phyloP scores from a whole-genome alignment of 1,140 invertebrate species.

The Drosophila biarmipes region DNA sequence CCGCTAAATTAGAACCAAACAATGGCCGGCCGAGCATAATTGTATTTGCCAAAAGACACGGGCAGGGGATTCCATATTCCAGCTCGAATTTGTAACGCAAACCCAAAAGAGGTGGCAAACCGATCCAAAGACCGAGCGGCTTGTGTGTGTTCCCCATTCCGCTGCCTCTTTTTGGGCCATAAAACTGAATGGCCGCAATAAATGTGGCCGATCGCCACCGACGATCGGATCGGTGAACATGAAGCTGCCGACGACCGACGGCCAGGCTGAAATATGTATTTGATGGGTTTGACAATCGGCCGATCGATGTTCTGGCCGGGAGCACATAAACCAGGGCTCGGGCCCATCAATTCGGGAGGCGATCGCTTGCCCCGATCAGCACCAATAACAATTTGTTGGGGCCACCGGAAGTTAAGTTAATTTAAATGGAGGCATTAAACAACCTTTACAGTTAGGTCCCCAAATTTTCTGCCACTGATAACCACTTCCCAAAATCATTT shows the following conservation, averaged over 20 bases:
- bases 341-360: conserved; percentile 69
- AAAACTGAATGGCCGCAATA: conserved; percentile 55
- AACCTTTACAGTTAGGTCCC: conserved; percentile 45
- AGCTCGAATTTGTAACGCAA: conserved; percentile 44
- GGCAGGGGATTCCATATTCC: conserved; percentile 12
- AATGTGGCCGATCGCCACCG: conserved; percentile 67
- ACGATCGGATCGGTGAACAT: conserved; percentile 57
- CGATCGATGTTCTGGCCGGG: conserved; percentile 62
- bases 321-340: conserved; percentile 62
- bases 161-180: conserved; percentile 17
- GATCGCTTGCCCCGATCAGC: conserved; percentile 66
- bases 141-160: conserved; percentile 4
- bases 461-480: conserved; percentile 17
- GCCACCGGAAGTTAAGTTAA: conserved; percentile 55
- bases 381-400: conserved; percentile 78
- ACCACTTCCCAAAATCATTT: conserved; percentile 19
- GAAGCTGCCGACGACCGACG: conserved; percentile 57
- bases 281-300: conserved; percentile 77
- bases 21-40: conserved; percentile 67
- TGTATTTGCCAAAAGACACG: conserved; percentile 54
- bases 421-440: conserved; percentile 48
- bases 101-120: conserved; percentile 32
- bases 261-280: conserved; percentile 70
- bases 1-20: conserved; percentile 49
- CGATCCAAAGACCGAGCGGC: conserved; percentile 30